Conservation (phyloP, 1,140 invertebrate genomes). For the Conus ventricosus region DNA sequence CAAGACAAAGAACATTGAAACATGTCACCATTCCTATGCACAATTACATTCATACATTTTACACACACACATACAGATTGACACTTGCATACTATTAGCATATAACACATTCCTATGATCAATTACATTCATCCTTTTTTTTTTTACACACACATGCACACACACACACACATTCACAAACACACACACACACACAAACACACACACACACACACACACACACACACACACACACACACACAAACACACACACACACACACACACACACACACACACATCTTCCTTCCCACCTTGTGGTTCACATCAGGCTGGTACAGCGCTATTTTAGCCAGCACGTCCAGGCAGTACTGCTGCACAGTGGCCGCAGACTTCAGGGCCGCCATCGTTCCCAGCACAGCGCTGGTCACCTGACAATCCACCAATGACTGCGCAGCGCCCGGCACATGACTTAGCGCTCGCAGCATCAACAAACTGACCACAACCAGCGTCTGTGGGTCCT, state of each 20-base stretch:
- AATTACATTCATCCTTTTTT: too few species aligned
- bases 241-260: background rate
- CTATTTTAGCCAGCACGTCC: constrained; percentile 60
- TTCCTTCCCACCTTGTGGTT: constrained; percentile 49
- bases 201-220: background rate
- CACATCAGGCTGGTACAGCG: constrained; percentile 49
- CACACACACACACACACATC: constrained; percentile 1
- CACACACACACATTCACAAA: too few species aligned
- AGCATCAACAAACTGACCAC: constrained; percentile 55
- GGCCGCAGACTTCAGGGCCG: constrained; percentile 52
- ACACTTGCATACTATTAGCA: too few species aligned
- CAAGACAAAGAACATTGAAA: too few species aligned
- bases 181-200: too few species aligned
- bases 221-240: background rate
- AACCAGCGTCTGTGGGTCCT: constrained; percentile 61
- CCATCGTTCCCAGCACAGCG: constrained; percentile 61
- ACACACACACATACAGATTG: too few species aligned
- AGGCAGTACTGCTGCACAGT: constrained; percentile 57
- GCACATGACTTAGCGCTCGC: constrained; percentile 61
- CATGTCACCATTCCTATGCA: too few species aligned
- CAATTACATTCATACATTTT: too few species aligned
- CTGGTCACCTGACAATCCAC: constrained; percentile 56
- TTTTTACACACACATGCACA: too few species aligned
- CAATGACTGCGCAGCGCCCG: constrained; percentile 51
- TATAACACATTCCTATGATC: too few species aligned